Conservation (phyloP, 53 echinoderm and acorn worm species). For the Stichopus horrens region DNA sequence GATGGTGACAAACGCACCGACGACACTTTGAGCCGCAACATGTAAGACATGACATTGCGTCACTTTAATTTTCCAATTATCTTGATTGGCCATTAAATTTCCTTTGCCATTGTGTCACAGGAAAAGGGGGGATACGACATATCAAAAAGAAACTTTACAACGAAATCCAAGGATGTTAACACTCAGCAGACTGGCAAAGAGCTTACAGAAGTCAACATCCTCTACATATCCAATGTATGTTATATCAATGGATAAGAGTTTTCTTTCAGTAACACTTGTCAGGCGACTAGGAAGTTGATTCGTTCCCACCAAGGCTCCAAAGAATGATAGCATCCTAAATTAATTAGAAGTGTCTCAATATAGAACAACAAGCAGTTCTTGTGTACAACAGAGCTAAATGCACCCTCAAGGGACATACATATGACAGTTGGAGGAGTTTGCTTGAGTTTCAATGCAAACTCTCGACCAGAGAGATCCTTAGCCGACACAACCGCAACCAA, state of each 20-base stretch:
- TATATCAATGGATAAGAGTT: neutral
- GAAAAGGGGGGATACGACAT: neutral
- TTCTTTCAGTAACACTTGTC: neutral
- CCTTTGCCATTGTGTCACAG: neutral
- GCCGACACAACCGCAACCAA: too few species aligned
- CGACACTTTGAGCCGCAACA: too few species aligned
- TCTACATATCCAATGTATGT: neutral
- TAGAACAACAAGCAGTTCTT: neutral
- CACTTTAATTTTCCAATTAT: too few species aligned
- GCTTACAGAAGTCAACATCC: neutral
- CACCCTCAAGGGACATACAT: neutral
- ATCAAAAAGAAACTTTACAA: neutral
- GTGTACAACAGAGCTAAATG: neutral
- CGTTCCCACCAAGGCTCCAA: neutral
- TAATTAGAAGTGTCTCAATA: constrained; percentile 24
- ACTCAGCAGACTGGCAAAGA: neutral
- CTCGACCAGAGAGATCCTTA: too few species aligned
- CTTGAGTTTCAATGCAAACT: too few species aligned
- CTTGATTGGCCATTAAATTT: neutral
- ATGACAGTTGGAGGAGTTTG: too few species aligned
- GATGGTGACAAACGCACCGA: too few species aligned
- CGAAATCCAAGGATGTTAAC: neutral
- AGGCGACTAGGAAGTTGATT: constrained; percentile 6
- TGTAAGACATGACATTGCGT: too few species aligned
- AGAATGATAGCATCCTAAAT: constrained; percentile 34